phyloP scores from a whole-genome alignment of 2,113 vertebrate genomes.

The Xiphias gladius region DNA sequence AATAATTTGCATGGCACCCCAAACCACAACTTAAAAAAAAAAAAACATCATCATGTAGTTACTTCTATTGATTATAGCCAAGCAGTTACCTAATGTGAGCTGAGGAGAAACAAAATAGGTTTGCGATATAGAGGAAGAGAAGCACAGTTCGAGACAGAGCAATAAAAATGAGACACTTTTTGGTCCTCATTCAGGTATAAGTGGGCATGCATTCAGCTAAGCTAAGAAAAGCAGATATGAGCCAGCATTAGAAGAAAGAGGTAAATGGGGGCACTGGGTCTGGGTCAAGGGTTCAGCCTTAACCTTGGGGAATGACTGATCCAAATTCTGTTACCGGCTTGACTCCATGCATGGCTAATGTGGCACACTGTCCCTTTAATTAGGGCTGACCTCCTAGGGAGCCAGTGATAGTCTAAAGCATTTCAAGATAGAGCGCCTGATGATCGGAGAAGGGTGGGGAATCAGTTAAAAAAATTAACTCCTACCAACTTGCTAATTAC shows the following conservation, averaged over 20 bases:
- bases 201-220: slow-evolving; percentile 13
- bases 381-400: slow-evolving; percentile 64
- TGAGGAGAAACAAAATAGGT: slow-evolving; percentile 3
- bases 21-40: neutral
- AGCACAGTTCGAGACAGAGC: no score
- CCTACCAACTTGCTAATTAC: slow-evolving; percentile 48
- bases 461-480: slow-evolving; percentile 41
- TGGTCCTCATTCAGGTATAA: slow-evolving; percentile 41
- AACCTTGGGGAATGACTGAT: slow-evolving; percentile 61
- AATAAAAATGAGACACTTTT: slow-evolving; percentile 13
- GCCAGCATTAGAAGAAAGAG: slow-evolving; percentile 29
- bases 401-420: slow-evolving; percentile 40
- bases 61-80: neutral
- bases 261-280: slow-evolving; percentile 50
- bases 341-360: slow-evolving; percentile 67
- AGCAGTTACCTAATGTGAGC: neutral
- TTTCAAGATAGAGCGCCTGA: slow-evolving; percentile 38
- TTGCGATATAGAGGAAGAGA: neutral
- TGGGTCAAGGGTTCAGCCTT: slow-evolving; percentile 77
- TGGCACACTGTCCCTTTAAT: slow-evolving; percentile 71
- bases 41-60: neutral
- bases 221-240: slow-evolving; percentile 23
- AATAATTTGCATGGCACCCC: neutral
- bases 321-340: slow-evolving; percentile 69
- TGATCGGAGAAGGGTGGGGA: slow-evolving; percentile 13